phyloP scores from a whole-genome alignment of 64 coral and sea anemone genomes.

The Porites lutea region DNA sequence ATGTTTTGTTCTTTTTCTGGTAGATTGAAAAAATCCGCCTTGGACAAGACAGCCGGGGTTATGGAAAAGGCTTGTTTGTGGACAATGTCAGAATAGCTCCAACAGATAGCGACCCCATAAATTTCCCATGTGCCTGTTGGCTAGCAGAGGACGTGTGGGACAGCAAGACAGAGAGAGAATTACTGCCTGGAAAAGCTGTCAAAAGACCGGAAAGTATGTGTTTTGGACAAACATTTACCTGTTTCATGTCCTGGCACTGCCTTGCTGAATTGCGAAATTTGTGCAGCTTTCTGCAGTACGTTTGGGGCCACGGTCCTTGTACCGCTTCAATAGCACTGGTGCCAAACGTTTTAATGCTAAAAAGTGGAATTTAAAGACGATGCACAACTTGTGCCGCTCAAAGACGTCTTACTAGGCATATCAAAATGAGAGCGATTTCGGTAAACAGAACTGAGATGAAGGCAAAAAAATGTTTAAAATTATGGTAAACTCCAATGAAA shows the following conservation, averaged over 20 bases:
- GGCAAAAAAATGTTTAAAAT: too few species aligned
- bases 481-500: too few species aligned
- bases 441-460: too few species aligned
- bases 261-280: not conserved
- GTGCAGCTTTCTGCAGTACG: not conserved
- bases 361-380: too few species aligned
- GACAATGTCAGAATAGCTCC: slow-evolving; percentile 58
- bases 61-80: slow-evolving; percentile 69
- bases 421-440: too few species aligned
- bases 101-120: not conserved
- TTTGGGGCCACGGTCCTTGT: too few species aligned
- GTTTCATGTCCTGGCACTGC: too few species aligned
- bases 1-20: not conserved
- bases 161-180: slow-evolving; percentile 66
- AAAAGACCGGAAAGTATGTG: slow-evolving; percentile 67
- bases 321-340: too few species aligned
- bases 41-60: slow-evolving; percentile 78
- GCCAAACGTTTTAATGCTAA: too few species aligned
- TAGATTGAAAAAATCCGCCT: slow-evolving; percentile 76
- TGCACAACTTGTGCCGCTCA: too few species aligned
- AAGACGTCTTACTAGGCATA: too few species aligned
- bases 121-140: slow-evolving; percentile 69
- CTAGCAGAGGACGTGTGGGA: slow-evolving; percentile 80
- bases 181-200: slow-evolving; percentile 56
- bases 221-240: too few species aligned